phyloP scores from a whole-genome alignment of 2,797 vertebrate species.

The Delichon dasypus region DNA sequence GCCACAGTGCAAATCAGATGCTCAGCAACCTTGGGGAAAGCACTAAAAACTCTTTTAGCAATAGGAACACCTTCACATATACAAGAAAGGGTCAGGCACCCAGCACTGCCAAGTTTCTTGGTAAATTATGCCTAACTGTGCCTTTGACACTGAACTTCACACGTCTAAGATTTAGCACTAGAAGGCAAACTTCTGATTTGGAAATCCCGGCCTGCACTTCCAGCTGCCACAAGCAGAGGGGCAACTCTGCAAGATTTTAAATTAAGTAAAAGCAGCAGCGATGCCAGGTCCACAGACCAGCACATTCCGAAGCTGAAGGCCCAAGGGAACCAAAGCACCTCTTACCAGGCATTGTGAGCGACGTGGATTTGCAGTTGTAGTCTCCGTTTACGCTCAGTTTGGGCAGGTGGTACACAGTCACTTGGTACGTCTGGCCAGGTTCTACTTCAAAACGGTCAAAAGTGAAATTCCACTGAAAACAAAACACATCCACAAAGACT shows the following conservation, averaged over 20 bases:
- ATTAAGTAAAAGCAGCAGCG: background rate
- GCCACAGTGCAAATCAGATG: background rate
- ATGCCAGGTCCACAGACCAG: background rate
- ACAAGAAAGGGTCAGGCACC: background rate
- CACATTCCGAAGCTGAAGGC: background rate
- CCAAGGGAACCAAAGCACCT: background rate
- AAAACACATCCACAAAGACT: background rate
- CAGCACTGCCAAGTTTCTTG: background rate
- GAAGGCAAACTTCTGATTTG: background rate
- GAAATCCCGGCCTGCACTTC: background rate
- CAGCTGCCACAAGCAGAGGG: background rate
- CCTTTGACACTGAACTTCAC: background rate
- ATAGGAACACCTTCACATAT: background rate
- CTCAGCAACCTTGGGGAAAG: background rate
- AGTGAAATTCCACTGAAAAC: constrained; percentile 76
- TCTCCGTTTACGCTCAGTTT: constrained; percentile 66
- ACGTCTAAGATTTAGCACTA: background rate
- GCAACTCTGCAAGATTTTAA: background rate
- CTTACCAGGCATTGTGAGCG: constrained; percentile 72
- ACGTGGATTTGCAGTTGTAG: constrained; percentile 65
- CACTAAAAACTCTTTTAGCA: background rate
- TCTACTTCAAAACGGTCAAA: constrained; percentile 78
- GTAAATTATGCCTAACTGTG: background rate
- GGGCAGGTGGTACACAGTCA: constrained; percentile 79
- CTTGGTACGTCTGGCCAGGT: constrained; percentile 74